Percentiles rank a stretch among this genome's conserved stretches.
Conservation (phyloP, 1,140 invertebrate species). For the Drosophila parabipectinata region DNA sequence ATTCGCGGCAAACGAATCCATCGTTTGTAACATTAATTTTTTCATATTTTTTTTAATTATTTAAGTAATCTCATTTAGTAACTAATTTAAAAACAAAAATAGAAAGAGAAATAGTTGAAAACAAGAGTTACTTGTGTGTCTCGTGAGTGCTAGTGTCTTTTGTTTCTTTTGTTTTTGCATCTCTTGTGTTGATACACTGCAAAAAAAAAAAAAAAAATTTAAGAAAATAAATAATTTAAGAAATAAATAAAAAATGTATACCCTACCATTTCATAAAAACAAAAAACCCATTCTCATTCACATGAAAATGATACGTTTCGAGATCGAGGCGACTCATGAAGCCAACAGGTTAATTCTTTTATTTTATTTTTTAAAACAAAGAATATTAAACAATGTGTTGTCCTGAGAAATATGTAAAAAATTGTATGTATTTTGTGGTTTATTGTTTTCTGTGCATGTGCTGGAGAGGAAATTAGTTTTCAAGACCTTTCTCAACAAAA, state of each 20-base stretch:
- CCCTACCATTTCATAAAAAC: constrained; percentile 15
- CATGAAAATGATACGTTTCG: constrained; percentile 45
- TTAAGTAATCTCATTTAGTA: neutral
- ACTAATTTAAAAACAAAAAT: neutral
- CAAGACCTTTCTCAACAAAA: constrained; percentile 29
- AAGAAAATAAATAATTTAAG: neutral
- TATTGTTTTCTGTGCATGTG: neutral
- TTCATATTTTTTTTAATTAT: neutral
- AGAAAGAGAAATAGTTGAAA: neutral
- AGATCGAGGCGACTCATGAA: constrained; percentile 21
- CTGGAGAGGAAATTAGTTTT: constrained; percentile 7
- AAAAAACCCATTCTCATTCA: constrained; percentile 31
- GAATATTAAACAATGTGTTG: neutral
- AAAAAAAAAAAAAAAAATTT: neutral
- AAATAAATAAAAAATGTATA: constrained; percentile 21
- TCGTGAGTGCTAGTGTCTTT: neutral
- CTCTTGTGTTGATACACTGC: constrained; percentile 14
- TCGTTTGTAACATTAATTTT: constrained; percentile 21
- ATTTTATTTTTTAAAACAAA: neutral
- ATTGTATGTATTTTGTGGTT: constrained; percentile 1
- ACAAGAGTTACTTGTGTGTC: neutral
- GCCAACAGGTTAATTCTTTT: constrained; percentile 32
- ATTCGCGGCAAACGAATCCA: constrained; percentile 28
- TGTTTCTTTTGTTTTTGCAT: neutral
- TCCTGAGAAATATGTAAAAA: neutral